Conservation (phyloP, 2,797 vertebrate species). For the Myotis myotis region DNA sequence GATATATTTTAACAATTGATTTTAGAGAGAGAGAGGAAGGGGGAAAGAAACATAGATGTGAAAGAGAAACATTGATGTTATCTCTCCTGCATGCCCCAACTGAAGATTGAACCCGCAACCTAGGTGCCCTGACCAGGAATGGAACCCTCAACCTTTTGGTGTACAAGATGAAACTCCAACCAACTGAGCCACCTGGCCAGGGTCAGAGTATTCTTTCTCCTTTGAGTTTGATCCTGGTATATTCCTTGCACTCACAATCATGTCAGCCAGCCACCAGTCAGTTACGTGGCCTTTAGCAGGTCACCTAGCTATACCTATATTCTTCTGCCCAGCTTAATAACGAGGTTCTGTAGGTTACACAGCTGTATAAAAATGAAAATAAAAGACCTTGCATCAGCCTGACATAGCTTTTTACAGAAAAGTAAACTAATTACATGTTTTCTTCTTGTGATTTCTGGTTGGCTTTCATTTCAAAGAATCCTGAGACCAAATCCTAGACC, state of each 20-base stretch:
- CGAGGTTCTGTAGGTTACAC: neutral
- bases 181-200: neutral
- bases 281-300: neutral
- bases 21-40: too few species aligned
- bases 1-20: neutral
- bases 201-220: neutral
- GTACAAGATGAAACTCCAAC: neutral
- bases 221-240: neutral
- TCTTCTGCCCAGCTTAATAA: neutral
- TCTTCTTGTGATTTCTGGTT: conserved; percentile 16
- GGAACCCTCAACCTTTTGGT: neutral
- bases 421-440: neutral
- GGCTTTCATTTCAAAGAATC: conserved; percentile 30
- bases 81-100: neutral
- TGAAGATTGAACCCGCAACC: neutral
- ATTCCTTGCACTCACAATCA: neutral
- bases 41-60: neutral
- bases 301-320: neutral
- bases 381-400: neutral
- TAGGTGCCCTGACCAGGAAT: neutral
- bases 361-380: neutral
- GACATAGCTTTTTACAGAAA: conserved; percentile 6
- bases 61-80: neutral
- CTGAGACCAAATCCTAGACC: neutral
- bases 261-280: neutral